Conservation (phyloP, 2,797 vertebrate genomes). For the Dryobates pubescens region DNA sequence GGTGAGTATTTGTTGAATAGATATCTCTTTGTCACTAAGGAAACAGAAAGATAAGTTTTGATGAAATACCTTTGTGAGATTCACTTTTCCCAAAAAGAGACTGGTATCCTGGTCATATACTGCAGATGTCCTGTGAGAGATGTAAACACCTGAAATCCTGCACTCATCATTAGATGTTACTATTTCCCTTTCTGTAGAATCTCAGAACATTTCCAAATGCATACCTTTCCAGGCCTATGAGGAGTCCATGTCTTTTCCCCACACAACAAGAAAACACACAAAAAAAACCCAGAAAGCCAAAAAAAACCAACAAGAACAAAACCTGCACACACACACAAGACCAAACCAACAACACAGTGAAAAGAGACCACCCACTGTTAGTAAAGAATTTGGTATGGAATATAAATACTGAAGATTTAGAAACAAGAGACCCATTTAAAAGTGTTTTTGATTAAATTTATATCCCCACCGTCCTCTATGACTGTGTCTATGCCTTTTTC, state of each 20-base stretch:
- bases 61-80: not conserved
- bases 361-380: not conserved
- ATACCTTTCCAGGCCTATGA: not conserved
- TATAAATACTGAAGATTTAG: not conserved
- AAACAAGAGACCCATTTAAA: not conserved
- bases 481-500: not conserved
- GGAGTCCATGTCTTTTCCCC: not conserved
- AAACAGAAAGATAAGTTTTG: not conserved
- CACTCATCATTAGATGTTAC: not conserved
- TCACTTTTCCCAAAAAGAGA: not conserved
- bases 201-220: not conserved
- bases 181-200: not conserved
- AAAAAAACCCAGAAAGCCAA: not conserved
- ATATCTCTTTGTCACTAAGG: not conserved
- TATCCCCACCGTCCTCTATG: not conserved
- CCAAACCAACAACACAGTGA: not conserved
- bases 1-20: not conserved
- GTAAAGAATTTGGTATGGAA: not conserved
- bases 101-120: not conserved
- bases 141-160: not conserved
- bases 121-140: not conserved
- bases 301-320: no score
- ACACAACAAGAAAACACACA: no score
- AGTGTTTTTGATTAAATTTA: not conserved
- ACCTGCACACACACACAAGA: not conserved